phyloP scores from a whole-genome alignment of 1,140 invertebrate genomes.

The Adelges cooleyi region DNA sequence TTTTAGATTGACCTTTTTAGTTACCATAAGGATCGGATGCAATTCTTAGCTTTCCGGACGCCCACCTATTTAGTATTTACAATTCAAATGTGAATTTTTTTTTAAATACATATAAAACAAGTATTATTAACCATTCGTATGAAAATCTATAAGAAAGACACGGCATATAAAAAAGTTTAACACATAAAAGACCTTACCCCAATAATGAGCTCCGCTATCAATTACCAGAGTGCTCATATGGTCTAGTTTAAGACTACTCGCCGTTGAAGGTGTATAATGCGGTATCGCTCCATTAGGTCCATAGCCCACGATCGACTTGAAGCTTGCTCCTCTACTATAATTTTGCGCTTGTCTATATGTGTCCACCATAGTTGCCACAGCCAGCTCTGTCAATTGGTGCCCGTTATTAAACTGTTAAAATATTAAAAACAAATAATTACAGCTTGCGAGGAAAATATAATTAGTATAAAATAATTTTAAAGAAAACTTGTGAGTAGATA shows the following conservation, averaged over 20 bases:
- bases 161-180: too few relatives aligned
- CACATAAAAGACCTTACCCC: constrained; percentile 37
- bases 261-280: constrained; percentile 71
- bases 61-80: too few relatives aligned
- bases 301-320: constrained; percentile 80
- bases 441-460: background rate
- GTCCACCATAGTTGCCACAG: constrained; percentile 3
- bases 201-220: constrained; percentile 53
- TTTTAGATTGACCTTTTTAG: too few relatives aligned
- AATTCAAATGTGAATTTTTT: too few relatives aligned
- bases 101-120: too few relatives aligned
- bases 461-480: too few relatives aligned
- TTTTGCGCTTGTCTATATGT: constrained; percentile 31
- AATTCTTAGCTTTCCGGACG: too few relatives aligned
- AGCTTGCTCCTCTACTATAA: constrained; percentile 58
- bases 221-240: constrained; percentile 40
- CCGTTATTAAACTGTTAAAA: background rate
- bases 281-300: constrained; percentile 81
- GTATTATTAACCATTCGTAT: too few relatives aligned
- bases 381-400: background rate
- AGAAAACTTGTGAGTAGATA: too few relatives aligned
- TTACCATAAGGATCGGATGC: too few relatives aligned
- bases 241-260: constrained; percentile 59
- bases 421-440: background rate
- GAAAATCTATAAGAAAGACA: too few relatives aligned